These are phyloP conservation scores for Falco punctatus DNA, from an alignment of 2,113 vertebrate genomes.

Conservation along the genomic window DNA sequence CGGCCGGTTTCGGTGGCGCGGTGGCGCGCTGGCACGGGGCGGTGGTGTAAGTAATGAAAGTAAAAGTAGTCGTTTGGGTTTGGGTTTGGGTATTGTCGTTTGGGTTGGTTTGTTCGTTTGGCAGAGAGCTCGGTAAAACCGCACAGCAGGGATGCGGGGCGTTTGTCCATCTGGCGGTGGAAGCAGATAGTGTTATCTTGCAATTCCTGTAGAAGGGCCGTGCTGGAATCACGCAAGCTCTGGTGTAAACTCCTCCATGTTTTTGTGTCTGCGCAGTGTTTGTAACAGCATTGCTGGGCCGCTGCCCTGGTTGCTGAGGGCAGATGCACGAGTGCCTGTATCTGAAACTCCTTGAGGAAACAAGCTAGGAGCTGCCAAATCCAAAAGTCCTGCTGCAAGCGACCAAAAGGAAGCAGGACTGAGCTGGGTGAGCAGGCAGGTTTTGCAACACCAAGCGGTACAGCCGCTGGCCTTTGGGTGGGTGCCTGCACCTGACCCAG, in stretches of 20 bases:
- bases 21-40: neutral
- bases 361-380: neutral
- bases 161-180: neutral
- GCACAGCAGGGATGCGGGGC: neutral
- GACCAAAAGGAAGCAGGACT: neutral
- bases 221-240: neutral
- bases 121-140: neutral
- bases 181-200: neutral
- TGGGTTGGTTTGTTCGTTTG: fast-evolving
- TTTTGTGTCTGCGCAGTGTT: no score
- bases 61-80: neutral
- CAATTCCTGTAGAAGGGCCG: neutral
- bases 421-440: neutral
- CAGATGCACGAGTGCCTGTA: fast-evolving
- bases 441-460: neutral
- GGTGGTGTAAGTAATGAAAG: neutral
- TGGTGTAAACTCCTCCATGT: fast-evolving
- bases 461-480: fast-evolving
- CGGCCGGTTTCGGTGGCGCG: neutral
- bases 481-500: neutral
- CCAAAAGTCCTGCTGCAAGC: neutral
- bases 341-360: neutral
- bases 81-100: no score
- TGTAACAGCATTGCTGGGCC: fast-evolving
- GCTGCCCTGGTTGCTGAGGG: neutral